phyloP scores from a whole-genome alignment of 2,888 invertebrate species.

The Sphaerophoria rueppellii region DNA sequence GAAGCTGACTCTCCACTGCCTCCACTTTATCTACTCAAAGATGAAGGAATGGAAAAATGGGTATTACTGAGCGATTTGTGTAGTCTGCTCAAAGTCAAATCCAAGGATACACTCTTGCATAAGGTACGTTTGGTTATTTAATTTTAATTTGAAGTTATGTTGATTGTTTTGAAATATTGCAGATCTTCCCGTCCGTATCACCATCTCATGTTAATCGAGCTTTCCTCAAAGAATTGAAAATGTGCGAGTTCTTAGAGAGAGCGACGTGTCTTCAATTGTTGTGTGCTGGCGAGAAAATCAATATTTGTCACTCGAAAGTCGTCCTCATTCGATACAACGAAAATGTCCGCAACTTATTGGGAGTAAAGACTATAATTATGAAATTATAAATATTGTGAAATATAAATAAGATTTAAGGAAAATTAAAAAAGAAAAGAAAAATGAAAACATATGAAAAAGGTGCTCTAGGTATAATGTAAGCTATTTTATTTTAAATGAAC shows the following conservation, averaged over 20 bases:
- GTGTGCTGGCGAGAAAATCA: slow-evolving; percentile 90
- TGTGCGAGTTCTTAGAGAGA: slow-evolving; percentile 90
- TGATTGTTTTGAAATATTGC: slow-evolving; percentile 30
- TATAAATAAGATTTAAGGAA: too few species aligned
- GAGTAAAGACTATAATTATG: slow-evolving; percentile 90
- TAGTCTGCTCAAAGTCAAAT: slow-evolving; percentile 89
- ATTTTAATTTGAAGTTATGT: slow-evolving; percentile 22
- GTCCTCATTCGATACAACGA: slow-evolving; percentile 92
- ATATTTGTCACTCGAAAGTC: slow-evolving; percentile 91
- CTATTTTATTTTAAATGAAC: slow-evolving; percentile 23
- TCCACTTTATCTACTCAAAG: slow-evolving; percentile 89
- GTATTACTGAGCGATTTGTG: slow-evolving; percentile 91
- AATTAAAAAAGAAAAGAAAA: not conserved
- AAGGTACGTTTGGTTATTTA: slow-evolving; percentile 81
- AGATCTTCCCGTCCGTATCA: slow-evolving; percentile 81
- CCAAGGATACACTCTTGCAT: slow-evolving; percentile 89
- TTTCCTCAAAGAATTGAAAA: slow-evolving; percentile 87
- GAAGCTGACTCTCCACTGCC: slow-evolving; percentile 91
- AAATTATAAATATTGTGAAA: slow-evolving; percentile 83
- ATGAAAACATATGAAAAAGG: slow-evolving; percentile 40
- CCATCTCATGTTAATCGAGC: slow-evolving; percentile 76
- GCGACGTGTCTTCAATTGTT: slow-evolving; percentile 91
- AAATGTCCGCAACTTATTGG: slow-evolving; percentile 90
- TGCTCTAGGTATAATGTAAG: slow-evolving; percentile 36
- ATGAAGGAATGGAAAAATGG: slow-evolving; percentile 89